phyloP scores from a whole-genome alignment of 1,140 invertebrate genomes.

The Amyelois transitella region DNA sequence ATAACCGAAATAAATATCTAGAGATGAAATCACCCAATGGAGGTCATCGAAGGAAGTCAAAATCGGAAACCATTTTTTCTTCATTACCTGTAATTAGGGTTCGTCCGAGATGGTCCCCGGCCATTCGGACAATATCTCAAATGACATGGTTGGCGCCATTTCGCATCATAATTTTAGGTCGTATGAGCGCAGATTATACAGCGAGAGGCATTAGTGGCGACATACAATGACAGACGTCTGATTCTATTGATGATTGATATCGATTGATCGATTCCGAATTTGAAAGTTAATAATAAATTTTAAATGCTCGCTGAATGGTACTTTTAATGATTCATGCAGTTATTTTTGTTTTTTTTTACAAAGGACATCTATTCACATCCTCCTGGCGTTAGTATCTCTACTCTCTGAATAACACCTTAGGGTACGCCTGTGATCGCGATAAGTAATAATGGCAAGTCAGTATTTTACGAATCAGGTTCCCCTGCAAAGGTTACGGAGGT shows the following conservation, averaged over 20 bases:
- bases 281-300: not conserved
- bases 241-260: constrained; percentile 18
- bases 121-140: constrained; percentile 30
- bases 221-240: constrained; percentile 24
- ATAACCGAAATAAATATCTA: too few relatives aligned
- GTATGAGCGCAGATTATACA: constrained; percentile 49
- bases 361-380: too few relatives aligned
- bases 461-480: too few relatives aligned
- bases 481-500: too few relatives aligned
- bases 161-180: constrained; percentile 38
- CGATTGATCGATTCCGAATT: constrained; percentile 7
- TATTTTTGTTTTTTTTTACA: too few relatives aligned
- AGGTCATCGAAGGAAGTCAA: constrained; percentile 20
- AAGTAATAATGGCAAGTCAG: too few relatives aligned
- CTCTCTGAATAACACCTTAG: too few relatives aligned
- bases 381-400: too few relatives aligned
- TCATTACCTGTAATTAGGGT: constrained; percentile 32
- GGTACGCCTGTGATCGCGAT: too few relatives aligned
- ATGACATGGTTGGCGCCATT: constrained; percentile 48
- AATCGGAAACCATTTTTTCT: constrained; percentile 32
- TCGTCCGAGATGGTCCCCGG: constrained; percentile 21
- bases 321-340: too few relatives aligned
- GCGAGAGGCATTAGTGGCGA: constrained; percentile 25
- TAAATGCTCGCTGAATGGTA: too few relatives aligned
- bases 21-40: too few relatives aligned